Evolutionary conservation across 2,113 vertebrate species (phyloP).

Genomic region (Chloebia gouldiae): DNA sequence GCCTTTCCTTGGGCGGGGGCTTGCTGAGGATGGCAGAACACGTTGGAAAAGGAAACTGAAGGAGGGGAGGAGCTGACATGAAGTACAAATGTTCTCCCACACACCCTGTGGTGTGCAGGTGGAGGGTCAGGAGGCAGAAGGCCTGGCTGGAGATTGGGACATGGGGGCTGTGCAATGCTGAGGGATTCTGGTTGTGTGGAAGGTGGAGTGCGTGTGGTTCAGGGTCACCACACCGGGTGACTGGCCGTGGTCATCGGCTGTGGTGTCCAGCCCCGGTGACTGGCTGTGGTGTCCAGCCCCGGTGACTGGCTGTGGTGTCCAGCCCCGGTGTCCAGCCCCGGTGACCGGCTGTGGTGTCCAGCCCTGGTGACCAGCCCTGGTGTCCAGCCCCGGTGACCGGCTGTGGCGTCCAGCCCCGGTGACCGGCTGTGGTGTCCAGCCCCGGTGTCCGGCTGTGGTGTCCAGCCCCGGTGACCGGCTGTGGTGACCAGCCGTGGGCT

Average conservation of each 20-base stretch:
- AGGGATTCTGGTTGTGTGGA: not conserved
- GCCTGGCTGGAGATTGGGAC: not conserved
- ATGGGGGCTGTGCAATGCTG: accelerated
- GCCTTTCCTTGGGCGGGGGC: too few species aligned
- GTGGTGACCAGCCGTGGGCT: not conserved
- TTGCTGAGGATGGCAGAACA: not conserved
- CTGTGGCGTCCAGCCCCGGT: too few species aligned
- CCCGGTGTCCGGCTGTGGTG: too few species aligned
- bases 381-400: too few species aligned
- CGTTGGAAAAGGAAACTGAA: not conserved
- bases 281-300: too few species aligned
- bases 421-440: too few species aligned
- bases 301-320: not conserved
- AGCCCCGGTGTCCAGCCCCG: not conserved
- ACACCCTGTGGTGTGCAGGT: accelerated
- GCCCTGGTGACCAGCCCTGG: too few species aligned
- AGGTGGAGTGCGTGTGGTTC: accelerated
- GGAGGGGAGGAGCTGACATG: not conserved
- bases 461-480: too few species aligned
- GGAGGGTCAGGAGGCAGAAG: not conserved
- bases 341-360: not conserved
- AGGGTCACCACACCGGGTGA: accelerated
- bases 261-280: not conserved
- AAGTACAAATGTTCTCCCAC: not conserved
- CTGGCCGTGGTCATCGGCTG: too few species aligned